A percentile compares a stretch with the other conserved stretches of the same genome.
phyloP scores from a whole-genome alignment of 2,113 vertebrate genomes.

The Macroglossus sobrinus region DNA sequence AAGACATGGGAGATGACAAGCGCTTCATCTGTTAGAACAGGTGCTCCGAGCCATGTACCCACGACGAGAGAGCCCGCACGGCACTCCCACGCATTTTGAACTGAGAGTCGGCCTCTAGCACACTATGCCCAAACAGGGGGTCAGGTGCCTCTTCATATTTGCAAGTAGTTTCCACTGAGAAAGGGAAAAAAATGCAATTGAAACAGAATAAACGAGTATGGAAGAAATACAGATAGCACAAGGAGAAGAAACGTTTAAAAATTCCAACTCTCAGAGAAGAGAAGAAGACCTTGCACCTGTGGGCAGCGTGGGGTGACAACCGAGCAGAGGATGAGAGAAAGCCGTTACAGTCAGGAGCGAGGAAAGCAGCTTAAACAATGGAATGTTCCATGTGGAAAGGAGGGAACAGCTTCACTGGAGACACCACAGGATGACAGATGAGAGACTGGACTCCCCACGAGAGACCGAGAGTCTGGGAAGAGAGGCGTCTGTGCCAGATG shows the following conservation, averaged over 20 bases:
- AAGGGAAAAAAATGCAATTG: background rate
- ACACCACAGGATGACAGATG: background rate
- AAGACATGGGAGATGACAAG: background rate
- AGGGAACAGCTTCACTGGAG: background rate
- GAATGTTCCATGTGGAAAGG: background rate
- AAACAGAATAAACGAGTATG: background rate
- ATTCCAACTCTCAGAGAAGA: background rate
- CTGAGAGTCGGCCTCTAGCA: background rate
- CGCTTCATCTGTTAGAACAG: background rate
- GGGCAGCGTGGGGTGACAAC: too few species aligned
- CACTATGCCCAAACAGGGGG: background rate
- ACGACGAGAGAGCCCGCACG: background rate
- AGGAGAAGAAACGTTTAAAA: background rate
- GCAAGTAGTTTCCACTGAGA: background rate
- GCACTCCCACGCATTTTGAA: too few species aligned
- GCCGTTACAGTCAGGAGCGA: background rate
- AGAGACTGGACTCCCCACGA: background rate
- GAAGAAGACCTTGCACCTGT: background rate
- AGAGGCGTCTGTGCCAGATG: background rate
- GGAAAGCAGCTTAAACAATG: background rate
- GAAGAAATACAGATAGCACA: background rate
- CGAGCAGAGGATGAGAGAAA: background rate
- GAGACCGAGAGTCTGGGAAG: background rate
- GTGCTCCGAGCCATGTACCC: rapidly evolving
- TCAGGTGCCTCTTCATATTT: background rate